Conservation (phyloP, 2,113 vertebrate species). For the Trachemys scripta region DNA sequence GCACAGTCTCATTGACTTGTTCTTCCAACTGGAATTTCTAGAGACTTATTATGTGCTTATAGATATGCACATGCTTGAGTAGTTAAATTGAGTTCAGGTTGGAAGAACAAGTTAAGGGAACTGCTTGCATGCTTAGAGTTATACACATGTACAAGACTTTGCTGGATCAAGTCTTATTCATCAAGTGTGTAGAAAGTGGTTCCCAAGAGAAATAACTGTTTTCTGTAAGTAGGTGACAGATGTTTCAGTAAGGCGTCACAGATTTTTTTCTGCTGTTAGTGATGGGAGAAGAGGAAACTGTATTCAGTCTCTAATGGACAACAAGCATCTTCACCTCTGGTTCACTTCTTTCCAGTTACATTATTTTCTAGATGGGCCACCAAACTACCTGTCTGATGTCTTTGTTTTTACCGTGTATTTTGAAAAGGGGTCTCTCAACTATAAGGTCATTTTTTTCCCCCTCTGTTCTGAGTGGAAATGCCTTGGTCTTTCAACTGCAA, state of each 20-base stretch:
- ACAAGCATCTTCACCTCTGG: background rate
- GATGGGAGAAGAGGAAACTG: too few relatives aligned
- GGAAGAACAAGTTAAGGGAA: background rate
- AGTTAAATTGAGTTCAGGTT: background rate
- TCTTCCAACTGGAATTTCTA: background rate
- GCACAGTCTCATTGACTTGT: background rate
- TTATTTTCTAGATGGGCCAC: background rate
- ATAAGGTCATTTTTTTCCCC: background rate
- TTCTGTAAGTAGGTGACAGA: background rate
- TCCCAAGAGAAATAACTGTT: background rate
- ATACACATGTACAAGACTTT: background rate
- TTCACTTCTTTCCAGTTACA: background rate
- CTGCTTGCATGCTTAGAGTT: background rate
- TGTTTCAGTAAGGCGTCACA: background rate
- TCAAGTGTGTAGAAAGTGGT: background rate
- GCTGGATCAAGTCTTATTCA: background rate
- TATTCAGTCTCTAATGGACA: background rate
- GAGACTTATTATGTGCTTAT: too few relatives aligned
- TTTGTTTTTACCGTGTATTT: background rate
- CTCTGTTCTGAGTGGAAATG: background rate
- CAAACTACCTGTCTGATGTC: background rate
- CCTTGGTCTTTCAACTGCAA: background rate
- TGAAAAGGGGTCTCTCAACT: background rate
- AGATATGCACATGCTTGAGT: background rate
- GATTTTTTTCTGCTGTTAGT: background rate